Evolutionary conservation across 2,888 invertebrate genomes (phyloP), one percentile per base, ranked within the genome.

Genomic region (Rutpela maculata): DNA sequence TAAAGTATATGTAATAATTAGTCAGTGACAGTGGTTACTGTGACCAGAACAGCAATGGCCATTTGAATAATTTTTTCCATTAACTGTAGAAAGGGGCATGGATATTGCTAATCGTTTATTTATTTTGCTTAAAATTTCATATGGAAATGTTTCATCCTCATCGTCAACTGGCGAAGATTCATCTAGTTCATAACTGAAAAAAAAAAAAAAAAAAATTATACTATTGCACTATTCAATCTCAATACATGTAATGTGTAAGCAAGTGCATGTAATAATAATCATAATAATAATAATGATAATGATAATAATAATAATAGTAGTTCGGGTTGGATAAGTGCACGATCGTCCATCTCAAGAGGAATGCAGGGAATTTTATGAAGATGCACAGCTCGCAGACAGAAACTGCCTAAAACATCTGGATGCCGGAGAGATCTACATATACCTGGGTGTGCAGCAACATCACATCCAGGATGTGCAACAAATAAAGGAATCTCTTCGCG

Each of bases 81-180:
- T 81, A 18, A 18, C 65, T 9, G 76, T 50, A 50, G 78, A 57
- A 55, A 65, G 72, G 22, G 82, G 77, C n/a, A 81, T 71, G 5
- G 80, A 76, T 31, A 83, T 78, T 6, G 83, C 82, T 56, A 90
- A 80, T 80, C 88, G 86, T 82, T 89, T 90, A 81, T 90, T 90
- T 11, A 87, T 74, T 88, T 92, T 93, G 86, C 94, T 93, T 82
- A 94, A 89, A 81, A 94, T 94, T 86, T 93, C 91, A 87, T 94
- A 94, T 4, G 91, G 89, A 84, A 88, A 90, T 65, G 91, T 91
- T 57, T 92, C 92, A 70, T 91, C 90, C 74, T 91, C 90, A 73
- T 91, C 88, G 76, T 92, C 91, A 60, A 91, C 90, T n/a, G 95
- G 95, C 35, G 93, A 94, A 0, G 93, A 93, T 82, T 93, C 93